These are phyloP conservation scores for Crotalus helleri DNA, from an alignment of 2,113 vertebrate genomes.

Conservation along the genomic window DNA sequence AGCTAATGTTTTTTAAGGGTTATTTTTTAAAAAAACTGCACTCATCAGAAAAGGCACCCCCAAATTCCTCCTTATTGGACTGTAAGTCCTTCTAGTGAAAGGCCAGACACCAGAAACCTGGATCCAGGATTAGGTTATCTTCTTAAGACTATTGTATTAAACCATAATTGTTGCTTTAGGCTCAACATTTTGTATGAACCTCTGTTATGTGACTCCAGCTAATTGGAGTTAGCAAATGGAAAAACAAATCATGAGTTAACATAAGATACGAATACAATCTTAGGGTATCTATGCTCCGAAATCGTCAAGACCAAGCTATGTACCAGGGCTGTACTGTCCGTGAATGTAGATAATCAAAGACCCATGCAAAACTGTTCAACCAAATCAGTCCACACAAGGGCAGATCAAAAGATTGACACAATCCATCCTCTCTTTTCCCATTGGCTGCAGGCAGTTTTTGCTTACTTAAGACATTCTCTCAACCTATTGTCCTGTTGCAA, in stretches of 20 bases:
- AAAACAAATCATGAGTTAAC: background rate
- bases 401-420: background rate
- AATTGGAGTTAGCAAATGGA: background rate
- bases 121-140: background rate
- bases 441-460: background rate
- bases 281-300: background rate
- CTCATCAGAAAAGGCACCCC: background rate
- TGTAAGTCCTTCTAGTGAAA: background rate
- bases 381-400: background rate
- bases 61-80: background rate
- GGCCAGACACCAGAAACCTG: background rate
- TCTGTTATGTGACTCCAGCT: background rate
- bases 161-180: background rate
- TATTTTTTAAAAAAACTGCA: background rate
- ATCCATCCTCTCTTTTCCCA: background rate
- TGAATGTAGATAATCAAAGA: background rate
- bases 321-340: background rate
- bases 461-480: background rate
- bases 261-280: background rate
- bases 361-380: background rate
- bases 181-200: background rate
- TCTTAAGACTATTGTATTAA: background rate
- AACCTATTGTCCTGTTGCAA: background rate
- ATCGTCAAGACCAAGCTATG: background rate
- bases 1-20: background rate